Percentiles rank a stretch among this genome's conserved stretches.
Conservation (phyloP, 2,888 invertebrate species). For the Deilephila elpenor region DNA sequence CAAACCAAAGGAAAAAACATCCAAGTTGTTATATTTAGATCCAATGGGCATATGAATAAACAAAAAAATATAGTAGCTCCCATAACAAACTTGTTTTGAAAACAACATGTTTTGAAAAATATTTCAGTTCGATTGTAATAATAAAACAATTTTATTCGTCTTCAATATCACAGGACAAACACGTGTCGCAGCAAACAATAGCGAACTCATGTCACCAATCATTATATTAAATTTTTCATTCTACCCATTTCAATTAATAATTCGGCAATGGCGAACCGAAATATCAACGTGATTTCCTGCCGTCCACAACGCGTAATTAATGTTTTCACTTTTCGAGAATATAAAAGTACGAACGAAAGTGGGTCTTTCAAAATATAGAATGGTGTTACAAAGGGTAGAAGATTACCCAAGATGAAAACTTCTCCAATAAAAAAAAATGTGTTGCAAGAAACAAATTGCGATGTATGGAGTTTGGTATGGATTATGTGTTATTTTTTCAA, state of each 20-base stretch:
- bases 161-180: background rate
- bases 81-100: background rate
- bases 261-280: background rate
- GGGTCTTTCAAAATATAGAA: background rate
- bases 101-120: conserved; percentile 18
- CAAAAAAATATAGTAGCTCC: background rate
- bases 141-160: background rate
- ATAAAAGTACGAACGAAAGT: background rate
- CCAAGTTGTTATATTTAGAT: too few species aligned
- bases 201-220: background rate
- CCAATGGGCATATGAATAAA: background rate
- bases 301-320: background rate
- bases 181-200: conserved; percentile 14
- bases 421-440: background rate
- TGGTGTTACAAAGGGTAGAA: conserved; percentile 21
- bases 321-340: background rate
- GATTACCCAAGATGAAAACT: background rate
- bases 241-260: conserved; percentile 15
- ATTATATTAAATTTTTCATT: background rate
- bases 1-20: too few species aligned
- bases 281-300: background rate
- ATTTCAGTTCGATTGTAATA: background rate
- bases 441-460: background rate
- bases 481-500: background rate
- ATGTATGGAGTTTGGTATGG: too few species aligned